phyloP scores from a whole-genome alignment of 2,888 invertebrate species.

The Erpobdella octoculata region DNA sequence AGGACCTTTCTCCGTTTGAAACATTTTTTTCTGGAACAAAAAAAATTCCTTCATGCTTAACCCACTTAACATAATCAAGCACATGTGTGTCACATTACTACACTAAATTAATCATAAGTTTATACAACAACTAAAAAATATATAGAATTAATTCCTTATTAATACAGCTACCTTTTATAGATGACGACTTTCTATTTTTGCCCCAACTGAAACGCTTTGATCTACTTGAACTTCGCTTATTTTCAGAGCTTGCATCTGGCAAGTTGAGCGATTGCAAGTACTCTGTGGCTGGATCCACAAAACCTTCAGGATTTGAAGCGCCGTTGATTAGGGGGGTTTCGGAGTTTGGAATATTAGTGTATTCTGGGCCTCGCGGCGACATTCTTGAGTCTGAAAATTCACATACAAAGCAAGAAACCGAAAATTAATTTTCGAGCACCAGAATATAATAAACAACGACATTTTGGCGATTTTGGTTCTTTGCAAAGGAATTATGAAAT shows the following conservation, averaged over 20 bases:
- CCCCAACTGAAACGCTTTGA: constrained; percentile 23
- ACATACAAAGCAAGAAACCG: background rate
- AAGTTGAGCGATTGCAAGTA: background rate
- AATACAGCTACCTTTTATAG: no score
- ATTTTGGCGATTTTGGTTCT: no score
- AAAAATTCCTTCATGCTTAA: background rate
- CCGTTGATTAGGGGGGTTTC: background rate
- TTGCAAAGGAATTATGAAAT: background rate
- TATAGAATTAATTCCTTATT: no score
- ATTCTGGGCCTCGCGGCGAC: background rate
- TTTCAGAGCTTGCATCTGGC: background rate
- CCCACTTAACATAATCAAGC: no score
- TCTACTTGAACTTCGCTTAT: constrained; percentile 7
- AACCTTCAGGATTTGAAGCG: background rate
- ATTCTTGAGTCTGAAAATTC: background rate
- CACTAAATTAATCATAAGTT: no score
- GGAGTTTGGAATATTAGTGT: constrained; percentile 11
- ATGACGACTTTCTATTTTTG: constrained; percentile 13
- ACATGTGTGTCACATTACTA: no score
- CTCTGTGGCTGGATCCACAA: background rate
- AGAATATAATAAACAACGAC: no score
- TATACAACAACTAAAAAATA: background rate
- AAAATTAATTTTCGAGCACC: background rate
- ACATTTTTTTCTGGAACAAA: background rate
- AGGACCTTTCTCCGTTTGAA: background rate